Conservation (phyloP, 2,797 vertebrate species). For the Rhinichthys osculus region DNA sequence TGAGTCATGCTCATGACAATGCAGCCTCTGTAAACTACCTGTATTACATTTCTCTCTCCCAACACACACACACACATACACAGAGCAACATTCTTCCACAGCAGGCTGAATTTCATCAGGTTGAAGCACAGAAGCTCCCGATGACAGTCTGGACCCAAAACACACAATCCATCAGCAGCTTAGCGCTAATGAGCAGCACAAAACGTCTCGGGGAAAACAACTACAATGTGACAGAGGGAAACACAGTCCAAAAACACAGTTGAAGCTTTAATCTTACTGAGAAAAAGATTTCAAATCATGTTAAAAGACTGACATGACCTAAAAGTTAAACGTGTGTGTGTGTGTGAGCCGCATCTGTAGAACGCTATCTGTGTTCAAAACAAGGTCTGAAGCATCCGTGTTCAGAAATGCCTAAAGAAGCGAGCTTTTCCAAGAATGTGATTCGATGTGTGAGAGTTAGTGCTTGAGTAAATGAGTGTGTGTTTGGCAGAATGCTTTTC, state of each 20-base stretch:
- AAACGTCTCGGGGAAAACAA: background rate
- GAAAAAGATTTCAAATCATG: conserved; percentile 8
- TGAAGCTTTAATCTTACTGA: conserved; percentile 11
- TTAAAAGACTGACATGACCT: background rate
- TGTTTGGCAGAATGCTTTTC: conserved; percentile 71
- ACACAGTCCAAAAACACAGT: background rate
- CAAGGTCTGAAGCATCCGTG: conserved; percentile 24
- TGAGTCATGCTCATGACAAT: conserved; percentile 57
- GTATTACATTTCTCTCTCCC: conserved; percentile 43
- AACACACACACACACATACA: conserved; percentile 28
- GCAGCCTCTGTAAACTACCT: conserved; percentile 45
- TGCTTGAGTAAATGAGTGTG: conserved; percentile 50
- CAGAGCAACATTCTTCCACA: conserved; percentile 22
- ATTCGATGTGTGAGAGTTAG: conserved; percentile 49
- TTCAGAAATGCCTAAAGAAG: conserved; percentile 31
- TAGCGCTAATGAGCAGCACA: conserved; percentile 18
- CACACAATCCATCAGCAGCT: conserved; percentile 44
- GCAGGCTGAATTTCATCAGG: conserved; percentile 47
- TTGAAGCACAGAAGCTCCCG: conserved; percentile 34
- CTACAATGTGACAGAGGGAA: conserved; percentile 8
- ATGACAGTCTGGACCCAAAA: conserved; percentile 42
- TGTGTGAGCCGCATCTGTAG: background rate
- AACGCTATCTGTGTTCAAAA: background rate
- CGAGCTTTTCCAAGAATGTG: conserved; percentile 71
- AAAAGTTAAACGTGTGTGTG: background rate